Base-by-base conservation (phyloP, 2,888 invertebrate genomes). In the Hemicrepidius hirtus region DNA sequence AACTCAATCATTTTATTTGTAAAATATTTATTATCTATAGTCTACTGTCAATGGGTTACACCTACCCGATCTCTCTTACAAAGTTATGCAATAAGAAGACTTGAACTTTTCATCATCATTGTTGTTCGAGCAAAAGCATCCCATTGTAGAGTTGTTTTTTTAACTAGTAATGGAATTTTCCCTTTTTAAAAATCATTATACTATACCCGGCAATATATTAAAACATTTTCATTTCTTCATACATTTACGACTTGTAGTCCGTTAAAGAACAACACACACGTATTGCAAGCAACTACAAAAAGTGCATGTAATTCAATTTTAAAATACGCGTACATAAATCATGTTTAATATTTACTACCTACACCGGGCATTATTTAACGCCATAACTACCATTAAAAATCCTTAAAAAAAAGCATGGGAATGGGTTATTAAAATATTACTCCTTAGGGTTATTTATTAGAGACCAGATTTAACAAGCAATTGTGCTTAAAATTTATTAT, bases 311-410 rank as follows among this genome's bases (percentile, higher is more conserved):
- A 55, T 55, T 49, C 35, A 67, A 55, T 69, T 69, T 55, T 64
- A 21, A 62, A 55, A 55, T 59, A 46, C 40, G 35, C 67, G 35
- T 35, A n/a, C 69, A 69, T 68, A 68, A 68, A 68, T 68, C 55
- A 71, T 10, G 57, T 57, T 57, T 57, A 57, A 57, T 57, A 37
- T 37, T 37, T 37, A 37, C 57, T 57, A 18, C 57, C 57, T 57
- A 57, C 57, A 20, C 37, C n/a, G 57, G 16, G 57, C 37, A 57
- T 37, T 35, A 55, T 55, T 37, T 57, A 57, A 57, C 37, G 37
- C 57, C 37, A 21, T 37, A 57, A 57, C 57, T 40, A 37, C 57
- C 57, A 53, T 32, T 53, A 53, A 53, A 53, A 53, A 53, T 32
- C 13, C 53, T 53, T 32, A 32, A 28, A 12, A 28, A 18, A 20